Percentiles rank a stretch among this genome's conserved stretches.
These are phyloP conservation scores for Syngnathus scovelli DNA, from an alignment of 2,113 vertebrate species.

Conservation along the genomic window DNA sequence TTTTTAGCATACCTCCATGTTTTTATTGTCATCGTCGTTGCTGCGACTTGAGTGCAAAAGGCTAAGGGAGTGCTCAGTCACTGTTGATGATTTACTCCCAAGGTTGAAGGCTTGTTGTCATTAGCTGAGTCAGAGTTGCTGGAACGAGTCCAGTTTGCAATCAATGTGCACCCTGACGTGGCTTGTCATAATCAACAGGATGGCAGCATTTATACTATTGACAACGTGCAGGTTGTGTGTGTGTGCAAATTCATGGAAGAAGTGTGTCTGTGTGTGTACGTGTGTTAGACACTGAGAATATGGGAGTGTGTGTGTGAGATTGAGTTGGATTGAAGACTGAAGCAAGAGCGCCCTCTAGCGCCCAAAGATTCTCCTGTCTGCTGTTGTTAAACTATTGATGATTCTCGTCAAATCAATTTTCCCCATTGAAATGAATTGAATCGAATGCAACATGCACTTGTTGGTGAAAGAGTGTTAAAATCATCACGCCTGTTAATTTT, in stretches of 20 bases:
- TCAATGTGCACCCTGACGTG: background rate
- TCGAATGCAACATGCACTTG: too few relatives aligned
- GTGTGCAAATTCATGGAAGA: too few relatives aligned
- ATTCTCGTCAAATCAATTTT: too few relatives aligned
- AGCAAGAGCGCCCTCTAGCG: conserved; percentile 56
- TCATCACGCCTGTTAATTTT: too few relatives aligned
- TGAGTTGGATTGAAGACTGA: conserved; percentile 1
- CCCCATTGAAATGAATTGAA: too few relatives aligned
- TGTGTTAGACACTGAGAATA: background rate
- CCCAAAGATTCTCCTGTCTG: background rate
- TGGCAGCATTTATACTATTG: background rate
- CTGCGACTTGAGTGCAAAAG: background rate
- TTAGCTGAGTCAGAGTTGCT: background rate
- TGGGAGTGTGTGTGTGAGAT: background rate
- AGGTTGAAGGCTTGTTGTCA: background rate
- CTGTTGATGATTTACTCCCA: background rate
- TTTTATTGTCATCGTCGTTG: too few relatives aligned
- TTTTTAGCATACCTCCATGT: too few relatives aligned
- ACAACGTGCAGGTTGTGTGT: background rate
- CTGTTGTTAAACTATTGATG: too few relatives aligned
- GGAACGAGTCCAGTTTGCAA: background rate
- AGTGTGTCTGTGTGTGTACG: conserved; percentile 6
- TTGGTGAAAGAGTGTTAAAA: too few relatives aligned
- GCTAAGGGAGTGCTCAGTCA: background rate
- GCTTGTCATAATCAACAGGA: background rate